phyloP scores from a whole-genome alignment of 1,140 invertebrate genomes.

The Ceratoteleas bidentatus region DNA sequence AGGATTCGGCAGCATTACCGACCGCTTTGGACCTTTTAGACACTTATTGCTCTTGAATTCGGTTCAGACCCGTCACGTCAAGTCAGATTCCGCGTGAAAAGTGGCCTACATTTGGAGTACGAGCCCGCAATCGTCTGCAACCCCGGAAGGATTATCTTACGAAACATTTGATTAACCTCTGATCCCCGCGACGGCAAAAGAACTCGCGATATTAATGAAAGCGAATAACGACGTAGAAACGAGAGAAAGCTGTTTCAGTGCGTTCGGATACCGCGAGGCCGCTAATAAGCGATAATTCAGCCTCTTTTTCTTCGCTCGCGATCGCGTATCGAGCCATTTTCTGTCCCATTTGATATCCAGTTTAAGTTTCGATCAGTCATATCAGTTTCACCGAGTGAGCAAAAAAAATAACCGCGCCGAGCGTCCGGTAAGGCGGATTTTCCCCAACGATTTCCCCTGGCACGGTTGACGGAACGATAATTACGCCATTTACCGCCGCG shows the following conservation, averaged over 20 bases:
- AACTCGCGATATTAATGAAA: slow-evolving; percentile 34
- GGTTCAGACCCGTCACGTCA: neutral
- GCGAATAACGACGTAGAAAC: slow-evolving; percentile 43
- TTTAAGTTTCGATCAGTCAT: slow-evolving; percentile 30
- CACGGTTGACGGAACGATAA: slow-evolving; percentile 8
- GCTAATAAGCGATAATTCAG: slow-evolving; percentile 45
- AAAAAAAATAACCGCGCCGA: slow-evolving; percentile 6
- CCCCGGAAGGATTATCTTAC: neutral
- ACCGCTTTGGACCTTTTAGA: neutral
- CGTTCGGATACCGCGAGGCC: slow-evolving; percentile 10
- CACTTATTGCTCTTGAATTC: neutral
- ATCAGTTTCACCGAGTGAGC: slow-evolving; percentile 17
- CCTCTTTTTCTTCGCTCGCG: slow-evolving; percentile 13
- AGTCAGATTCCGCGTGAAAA: too few species aligned
- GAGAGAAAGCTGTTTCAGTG: slow-evolving; percentile 33
- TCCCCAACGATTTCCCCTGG: slow-evolving; percentile 4
- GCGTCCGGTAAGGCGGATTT: slow-evolving; percentile 9
- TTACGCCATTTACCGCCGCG: slow-evolving; percentile 3
- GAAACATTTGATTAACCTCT: slow-evolving; percentile 1
- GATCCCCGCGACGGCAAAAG: neutral
- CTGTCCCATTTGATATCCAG: slow-evolving; percentile 38
- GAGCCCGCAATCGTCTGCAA: too few species aligned
- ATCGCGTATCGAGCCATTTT: slow-evolving; percentile 26
- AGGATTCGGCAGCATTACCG: neutral
- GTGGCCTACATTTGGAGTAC: too few species aligned